A percentile compares a stretch with the other conserved stretches of the same genome.
Conservation (phyloP, 2,888 invertebrate species). For the Epiblema foenella region DNA sequence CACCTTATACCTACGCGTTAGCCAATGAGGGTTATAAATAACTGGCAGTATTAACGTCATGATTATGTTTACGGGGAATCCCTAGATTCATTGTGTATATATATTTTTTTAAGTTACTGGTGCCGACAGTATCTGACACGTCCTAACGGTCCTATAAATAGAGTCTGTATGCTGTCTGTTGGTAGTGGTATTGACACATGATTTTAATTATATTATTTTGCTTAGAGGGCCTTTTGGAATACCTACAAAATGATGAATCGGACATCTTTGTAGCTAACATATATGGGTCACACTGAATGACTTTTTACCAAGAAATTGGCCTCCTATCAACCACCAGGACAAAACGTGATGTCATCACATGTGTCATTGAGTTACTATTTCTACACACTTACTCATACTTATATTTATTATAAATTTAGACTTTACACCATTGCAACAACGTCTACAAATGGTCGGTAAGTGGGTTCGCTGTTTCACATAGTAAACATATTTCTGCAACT, state of each 20-base stretch:
- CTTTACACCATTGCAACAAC: not conserved
- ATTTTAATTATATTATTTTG: too few relatives aligned
- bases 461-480: not conserved
- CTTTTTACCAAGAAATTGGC: not conserved
- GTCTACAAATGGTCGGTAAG: not conserved
- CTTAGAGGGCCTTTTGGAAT: too few relatives aligned
- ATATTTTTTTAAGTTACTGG: too few relatives aligned
- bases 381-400: not conserved
- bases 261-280: not conserved
- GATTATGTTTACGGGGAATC: not conserved
- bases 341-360: not conserved
- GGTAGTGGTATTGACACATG: too few relatives aligned
- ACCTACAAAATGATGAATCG: too few relatives aligned
- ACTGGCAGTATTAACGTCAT: not conserved
- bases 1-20: conserved; percentile 20
- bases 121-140: too few relatives aligned
- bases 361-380: not conserved
- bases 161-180: too few relatives aligned
- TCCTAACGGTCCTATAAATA: too few relatives aligned
- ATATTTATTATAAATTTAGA: not conserved
- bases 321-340: not conserved
- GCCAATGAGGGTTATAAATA: conserved; percentile 17
- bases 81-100: not conserved
- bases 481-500: not conserved
- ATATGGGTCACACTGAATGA: not conserved